These are phyloP conservation scores for Anguilla rostrata DNA, from an alignment of 2,113 vertebrate genomes.

Conservation along the genomic window DNA sequence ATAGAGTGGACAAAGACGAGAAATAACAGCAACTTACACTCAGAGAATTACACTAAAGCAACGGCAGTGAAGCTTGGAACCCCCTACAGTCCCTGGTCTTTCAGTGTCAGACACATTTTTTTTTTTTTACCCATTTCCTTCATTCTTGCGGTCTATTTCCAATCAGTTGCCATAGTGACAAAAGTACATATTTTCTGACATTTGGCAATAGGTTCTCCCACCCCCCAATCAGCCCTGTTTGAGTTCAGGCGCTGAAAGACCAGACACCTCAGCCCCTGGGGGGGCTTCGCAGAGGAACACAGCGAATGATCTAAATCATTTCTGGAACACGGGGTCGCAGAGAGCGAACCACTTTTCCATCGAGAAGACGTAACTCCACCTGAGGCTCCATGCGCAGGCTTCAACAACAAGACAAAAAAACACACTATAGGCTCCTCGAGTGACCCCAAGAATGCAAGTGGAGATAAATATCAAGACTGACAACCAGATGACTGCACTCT, in stretches of 20 bases:
- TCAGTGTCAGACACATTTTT: neutral
- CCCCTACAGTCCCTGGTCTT: neutral
- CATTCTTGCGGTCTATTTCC: slow-evolving; percentile 53
- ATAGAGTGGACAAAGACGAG: neutral
- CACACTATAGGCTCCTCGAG: neutral
- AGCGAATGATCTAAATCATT: neutral
- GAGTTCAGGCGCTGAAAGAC: neutral
- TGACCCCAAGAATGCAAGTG: neutral
- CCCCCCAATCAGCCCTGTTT: neutral
- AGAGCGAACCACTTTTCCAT: neutral
- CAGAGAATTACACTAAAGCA: neutral
- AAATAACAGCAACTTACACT: neutral
- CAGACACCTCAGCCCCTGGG: neutral
- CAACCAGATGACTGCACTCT: neutral
- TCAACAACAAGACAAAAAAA: neutral
- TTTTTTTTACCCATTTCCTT: slow-evolving; percentile 19
- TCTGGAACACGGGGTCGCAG: neutral
- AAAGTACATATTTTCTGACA: slow-evolving; percentile 43
- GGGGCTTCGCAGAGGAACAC: neutral
- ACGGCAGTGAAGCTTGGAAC: neutral
- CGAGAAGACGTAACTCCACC: neutral
- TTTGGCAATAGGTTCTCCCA: slow-evolving; percentile 36
- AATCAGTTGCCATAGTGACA: slow-evolving; percentile 57
- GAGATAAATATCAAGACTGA: neutral
- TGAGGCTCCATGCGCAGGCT: neutral